Conservation (phyloP, 2,888 invertebrate genomes). For the Terebella lapidaria region DNA sequence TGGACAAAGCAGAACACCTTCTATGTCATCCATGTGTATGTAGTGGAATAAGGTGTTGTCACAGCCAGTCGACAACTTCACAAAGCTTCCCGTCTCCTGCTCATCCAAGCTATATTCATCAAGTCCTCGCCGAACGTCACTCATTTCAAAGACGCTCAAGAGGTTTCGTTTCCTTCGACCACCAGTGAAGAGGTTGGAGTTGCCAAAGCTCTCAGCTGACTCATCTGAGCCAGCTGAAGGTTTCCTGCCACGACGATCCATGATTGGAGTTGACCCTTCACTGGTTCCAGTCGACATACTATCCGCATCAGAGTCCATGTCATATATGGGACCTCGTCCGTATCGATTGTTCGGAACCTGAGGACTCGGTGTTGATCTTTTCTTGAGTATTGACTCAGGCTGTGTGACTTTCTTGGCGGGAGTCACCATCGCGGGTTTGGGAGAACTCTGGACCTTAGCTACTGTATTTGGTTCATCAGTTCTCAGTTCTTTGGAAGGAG, state of each 20-base stretch:
- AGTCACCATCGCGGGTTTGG: not conserved
- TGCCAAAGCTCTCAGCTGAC: constrained; percentile 42
- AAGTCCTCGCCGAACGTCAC: constrained; percentile 12
- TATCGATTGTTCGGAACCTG: not conserved
- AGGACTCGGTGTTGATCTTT: constrained; percentile 1
- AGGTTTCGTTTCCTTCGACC: constrained; percentile 15
- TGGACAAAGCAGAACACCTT: constrained; percentile 69
- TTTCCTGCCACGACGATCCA: constrained; percentile 27
- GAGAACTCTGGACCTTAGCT: not conserved
- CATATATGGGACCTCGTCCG: constrained; percentile 14
- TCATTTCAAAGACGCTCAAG: constrained; percentile 24
- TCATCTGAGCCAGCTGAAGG: constrained; percentile 47
- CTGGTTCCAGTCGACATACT: constrained; percentile 20
- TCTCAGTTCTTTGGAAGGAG: constrained; percentile 13
- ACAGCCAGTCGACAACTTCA: constrained; percentile 61
- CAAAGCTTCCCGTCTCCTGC: constrained; percentile 16
- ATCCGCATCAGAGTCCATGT: constrained; percentile 21
- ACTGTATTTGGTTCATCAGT: not conserved
- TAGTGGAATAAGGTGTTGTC: constrained; percentile 73
- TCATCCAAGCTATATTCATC: not conserved
- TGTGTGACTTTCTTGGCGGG: constrained; percentile 11
- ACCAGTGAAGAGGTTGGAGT: constrained; percentile 29
- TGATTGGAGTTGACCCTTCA: constrained; percentile 10
- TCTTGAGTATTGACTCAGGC: constrained; percentile 25
- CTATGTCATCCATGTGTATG: constrained; percentile 67